These are phyloP conservation scores for Spheniscus mendiculus DNA, from an alignment of 2,113 vertebrate species.

Conservation along the genomic window DNA sequence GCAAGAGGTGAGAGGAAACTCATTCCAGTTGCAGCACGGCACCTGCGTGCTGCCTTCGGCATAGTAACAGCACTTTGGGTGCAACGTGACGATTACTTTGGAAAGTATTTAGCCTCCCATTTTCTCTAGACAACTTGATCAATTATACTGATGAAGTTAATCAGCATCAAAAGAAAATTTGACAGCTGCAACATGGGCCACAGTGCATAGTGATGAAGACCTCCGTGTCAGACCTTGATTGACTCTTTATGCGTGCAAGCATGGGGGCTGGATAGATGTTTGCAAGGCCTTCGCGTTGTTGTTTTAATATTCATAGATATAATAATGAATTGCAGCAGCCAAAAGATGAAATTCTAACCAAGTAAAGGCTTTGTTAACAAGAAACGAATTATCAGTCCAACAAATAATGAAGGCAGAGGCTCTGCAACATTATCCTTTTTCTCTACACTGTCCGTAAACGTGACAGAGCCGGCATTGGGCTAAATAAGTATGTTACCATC, in stretches of 20 bases:
- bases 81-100: neutral
- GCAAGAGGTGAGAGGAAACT: neutral
- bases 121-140: slow-evolving; percentile 46
- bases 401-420: neutral
- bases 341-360: neutral
- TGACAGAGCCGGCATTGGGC: rapidly evolving
- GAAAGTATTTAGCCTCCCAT: slow-evolving; percentile 14
- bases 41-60: neutral
- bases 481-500: rapidly evolving
- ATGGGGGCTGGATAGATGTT: neutral
- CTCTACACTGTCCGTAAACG: neutral
- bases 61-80: neutral
- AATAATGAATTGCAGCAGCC: neutral
- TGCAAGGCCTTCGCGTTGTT: neutral
- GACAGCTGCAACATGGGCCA: neutral
- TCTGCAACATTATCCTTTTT: neutral
- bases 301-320: neutral
- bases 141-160: slow-evolving; percentile 66
- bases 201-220: neutral
- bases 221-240: neutral
- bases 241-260: neutral
- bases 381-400: neutral
- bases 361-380: neutral
- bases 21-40: neutral
- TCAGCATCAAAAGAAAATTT: slow-evolving; percentile 13